Evolutionary conservation across 2,888 invertebrate genomes (phyloP), one percentile per base, ranked within the genome.

Genomic region (Mythimna ferrago): DNA sequence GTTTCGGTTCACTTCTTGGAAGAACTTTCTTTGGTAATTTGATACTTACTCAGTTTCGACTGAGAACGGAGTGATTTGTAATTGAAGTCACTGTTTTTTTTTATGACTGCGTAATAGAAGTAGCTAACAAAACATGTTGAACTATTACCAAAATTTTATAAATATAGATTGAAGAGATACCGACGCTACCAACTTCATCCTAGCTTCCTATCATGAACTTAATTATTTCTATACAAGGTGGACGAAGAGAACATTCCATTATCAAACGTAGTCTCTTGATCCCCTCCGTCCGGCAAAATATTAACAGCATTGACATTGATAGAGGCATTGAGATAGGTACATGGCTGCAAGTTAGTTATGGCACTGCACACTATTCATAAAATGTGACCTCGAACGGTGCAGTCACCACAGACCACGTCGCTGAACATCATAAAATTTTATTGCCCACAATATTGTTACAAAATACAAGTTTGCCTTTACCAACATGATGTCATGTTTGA

Each of bases 391-490:
- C 85, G 86, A 65, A 73, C 86, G 82, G 82, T 87, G 88, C 88
- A 89, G 87, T 87, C 86, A 85, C 73, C 81, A 87, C 78, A 84
- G 68, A 78, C 80, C 73, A 72, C 73, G 65, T 70, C 66, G 79
- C 82, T 82, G 79, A 84, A 83, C 86, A 86, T 88, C 91, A 87
- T 93, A 90, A 93, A 92, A 84, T 89, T 89, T 92, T 91, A 92
- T 89, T 88, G 81, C 84, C 78, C 68, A 83, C 81, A 84, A 86
- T 87, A 81, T 87, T 87, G 87, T 83, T 81, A 82, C 81, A 84
- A 82, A 80, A 81, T 88, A 86, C 82, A 83, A 84, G 83, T 82
- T 86, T 80, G 82, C 82, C 84, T 89, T 86, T 89, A 84, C 83
- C 82, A 78, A 78, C 54, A 84, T 92, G 92, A 92, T 90, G 91